These are phyloP conservation scores for Augochlorella aurata DNA, from an alignment of 2,888 invertebrate species.

Conservation along the genomic window DNA sequence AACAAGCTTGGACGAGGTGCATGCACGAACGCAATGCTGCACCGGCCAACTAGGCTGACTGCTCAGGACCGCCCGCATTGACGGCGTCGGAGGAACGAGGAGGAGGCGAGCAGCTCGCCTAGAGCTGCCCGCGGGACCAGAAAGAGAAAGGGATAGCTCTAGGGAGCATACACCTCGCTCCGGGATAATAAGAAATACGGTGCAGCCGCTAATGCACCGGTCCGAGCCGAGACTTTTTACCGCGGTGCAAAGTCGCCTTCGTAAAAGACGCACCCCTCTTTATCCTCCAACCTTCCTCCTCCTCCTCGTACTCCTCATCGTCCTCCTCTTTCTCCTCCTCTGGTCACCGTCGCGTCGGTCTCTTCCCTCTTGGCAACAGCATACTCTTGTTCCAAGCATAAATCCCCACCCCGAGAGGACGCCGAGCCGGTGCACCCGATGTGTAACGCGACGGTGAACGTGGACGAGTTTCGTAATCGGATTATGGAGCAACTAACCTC, in stretches of 20 bases:
- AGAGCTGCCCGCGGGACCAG: not conserved
- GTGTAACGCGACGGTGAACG: slow-evolving; percentile 32
- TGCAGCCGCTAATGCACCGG: slow-evolving; percentile 60
- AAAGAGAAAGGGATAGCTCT: slow-evolving; percentile 20
- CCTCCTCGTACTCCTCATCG: not conserved
- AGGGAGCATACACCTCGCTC: slow-evolving; percentile 49
- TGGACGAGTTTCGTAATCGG: slow-evolving; percentile 42
- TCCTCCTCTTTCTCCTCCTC: slow-evolving; percentile 2
- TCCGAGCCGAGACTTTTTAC: slow-evolving; percentile 51
- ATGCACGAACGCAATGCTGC: slow-evolving; percentile 64
- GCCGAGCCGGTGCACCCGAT: slow-evolving; percentile 23
- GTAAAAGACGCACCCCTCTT: slow-evolving; percentile 43
- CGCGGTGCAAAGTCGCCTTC: slow-evolving; percentile 36
- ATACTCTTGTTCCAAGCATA: slow-evolving; percentile 10
- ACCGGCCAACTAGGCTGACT: slow-evolving; percentile 67
- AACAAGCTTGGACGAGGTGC: slow-evolving; percentile 67
- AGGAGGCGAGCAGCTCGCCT: not conserved
- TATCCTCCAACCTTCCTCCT: slow-evolving; percentile 12
- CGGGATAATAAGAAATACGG: slow-evolving; percentile 66
- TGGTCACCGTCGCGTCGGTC: not conserved
- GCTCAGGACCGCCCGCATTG: slow-evolving; percentile 68
- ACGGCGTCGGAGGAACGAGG: slow-evolving; percentile 47
- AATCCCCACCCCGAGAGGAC: slow-evolving; percentile 19
- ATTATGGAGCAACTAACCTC: slow-evolving; percentile 26
- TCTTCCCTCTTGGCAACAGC: slow-evolving; percentile 3